A percentile compares a stretch with the other conserved stretches of the same genome.
These are phyloP conservation scores for Oscheius onirici DNA, from an alignment of 2,888 invertebrate genomes.

Conservation along the genomic window DNA sequence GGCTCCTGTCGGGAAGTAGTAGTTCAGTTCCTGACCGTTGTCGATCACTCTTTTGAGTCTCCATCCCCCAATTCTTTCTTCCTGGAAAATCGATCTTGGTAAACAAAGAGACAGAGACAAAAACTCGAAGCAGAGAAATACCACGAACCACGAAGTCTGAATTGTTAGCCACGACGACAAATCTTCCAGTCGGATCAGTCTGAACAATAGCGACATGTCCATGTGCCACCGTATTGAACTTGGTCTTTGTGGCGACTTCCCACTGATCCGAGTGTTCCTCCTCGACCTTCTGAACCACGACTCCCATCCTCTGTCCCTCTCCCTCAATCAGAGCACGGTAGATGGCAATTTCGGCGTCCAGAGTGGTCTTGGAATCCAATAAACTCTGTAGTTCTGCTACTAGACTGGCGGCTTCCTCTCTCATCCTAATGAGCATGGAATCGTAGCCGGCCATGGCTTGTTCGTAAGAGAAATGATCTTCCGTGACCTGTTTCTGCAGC, in stretches of 20 bases:
- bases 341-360: constrained; percentile 76
- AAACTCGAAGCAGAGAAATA: no score
- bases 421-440: constrained; percentile 70
- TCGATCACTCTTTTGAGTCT: constrained; percentile 20
- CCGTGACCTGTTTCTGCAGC: constrained; percentile 73
- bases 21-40: constrained; percentile 11
- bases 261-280: constrained; percentile 31
- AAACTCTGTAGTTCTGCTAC: constrained; percentile 70
- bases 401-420: constrained; percentile 71
- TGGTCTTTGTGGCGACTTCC: constrained; percentile 39
- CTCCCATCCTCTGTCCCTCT: constrained; percentile 73
- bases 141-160: constrained; percentile 55
- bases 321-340: constrained; percentile 76
- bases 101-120: no score
- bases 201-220: constrained; percentile 73
- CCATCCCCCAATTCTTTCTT: constrained; percentile 20
- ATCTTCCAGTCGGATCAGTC: constrained; percentile 74
- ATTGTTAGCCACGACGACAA: constrained; percentile 74
- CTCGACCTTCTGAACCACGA: constrained; percentile 47
- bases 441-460: constrained; percentile 71
- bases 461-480: constrained; percentile 72
- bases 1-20: constrained; percentile 16
- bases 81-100: no score
- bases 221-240: constrained; percentile 44
- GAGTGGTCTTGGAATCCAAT: constrained; percentile 75